Evolutionary conservation across 2,797 vertebrate genomes (phyloP), one percentile per base, ranked within the genome.

Genomic region (Melanogrammus aeglefinus): DNA sequence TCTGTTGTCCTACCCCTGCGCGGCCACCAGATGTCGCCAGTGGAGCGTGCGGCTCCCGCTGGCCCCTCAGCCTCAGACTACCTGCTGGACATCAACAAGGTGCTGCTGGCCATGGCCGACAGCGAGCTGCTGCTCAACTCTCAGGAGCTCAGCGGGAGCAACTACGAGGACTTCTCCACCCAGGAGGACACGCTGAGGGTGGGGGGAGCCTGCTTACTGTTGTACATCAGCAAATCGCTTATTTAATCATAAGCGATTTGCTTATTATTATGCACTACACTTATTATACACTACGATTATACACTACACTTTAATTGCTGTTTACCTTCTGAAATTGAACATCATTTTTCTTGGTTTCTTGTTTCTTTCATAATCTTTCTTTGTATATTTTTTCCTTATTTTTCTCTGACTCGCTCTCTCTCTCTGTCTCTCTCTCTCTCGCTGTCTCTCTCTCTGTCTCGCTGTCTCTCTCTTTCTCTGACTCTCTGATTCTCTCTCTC

Each of bases 181-280:
- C 97, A 98, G 83, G 97, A 99, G 84, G 96, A 98, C 87, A 94
- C 91, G 3, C 93, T 99, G 76, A 96, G 92, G 95, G 98, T 99
- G 92, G 39, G 90, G 63, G 63, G 63, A 24, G 8, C 2, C 2
- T 8, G n/a, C 21, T 57, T 6, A 57, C n/a, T 0, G n/a, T 57
- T 57, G 21, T 57, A n/a, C 51, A 57, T n/a, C 6, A 57, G 21
- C 51, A 6, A 6, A n/a, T 57, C 21, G 21, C 51, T 57, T 57
- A 57, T 57, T 51, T 35, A 35, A 35, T 35, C 2, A 35, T 35
- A 35, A 35, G 35, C 35, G 35, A 35, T 35, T 35, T 35, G 3
- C 35, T 35, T 3, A 35, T 35, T 18, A 18, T 51, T 18, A 51
- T 51, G 16, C 47, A 16, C 16, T 16, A 51, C 47, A 51, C 47